A percentile compares a stretch with the other conserved stretches of the same genome.
Conservation (phyloP, 2,797 vertebrate genomes). For the Platyrinchus mystaceus region DNA sequence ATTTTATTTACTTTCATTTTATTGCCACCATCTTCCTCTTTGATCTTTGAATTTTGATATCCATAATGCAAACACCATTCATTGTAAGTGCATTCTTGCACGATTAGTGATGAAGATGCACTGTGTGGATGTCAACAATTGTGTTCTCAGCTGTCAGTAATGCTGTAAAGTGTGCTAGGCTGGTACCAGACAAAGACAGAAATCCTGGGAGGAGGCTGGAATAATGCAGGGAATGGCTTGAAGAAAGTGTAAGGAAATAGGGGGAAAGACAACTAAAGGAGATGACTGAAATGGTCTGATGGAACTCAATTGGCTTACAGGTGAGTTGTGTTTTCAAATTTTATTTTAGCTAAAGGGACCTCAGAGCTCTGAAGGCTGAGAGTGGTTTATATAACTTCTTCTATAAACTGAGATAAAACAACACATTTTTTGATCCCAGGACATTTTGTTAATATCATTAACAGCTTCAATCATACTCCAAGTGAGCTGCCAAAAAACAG, state of each 20-base stretch:
- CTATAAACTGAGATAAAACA: constrained; percentile 31
- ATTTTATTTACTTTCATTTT: not conserved
- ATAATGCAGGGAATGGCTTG: not conserved
- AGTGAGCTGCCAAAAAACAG: constrained; percentile 3
- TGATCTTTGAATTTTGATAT: not conserved
- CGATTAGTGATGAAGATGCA: not conserved
- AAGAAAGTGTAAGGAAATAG: not conserved
- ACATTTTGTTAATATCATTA: constrained; percentile 35
- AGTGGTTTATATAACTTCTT: not conserved
- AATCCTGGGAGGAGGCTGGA: not conserved
- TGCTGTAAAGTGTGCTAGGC: not conserved
- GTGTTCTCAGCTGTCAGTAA: not conserved
- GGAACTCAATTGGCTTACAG: not conserved
- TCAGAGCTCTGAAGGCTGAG: not conserved
- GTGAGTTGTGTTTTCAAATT: not conserved
- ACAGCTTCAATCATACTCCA: not conserved
- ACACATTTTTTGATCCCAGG: constrained; percentile 13
- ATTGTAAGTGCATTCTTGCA: not conserved
- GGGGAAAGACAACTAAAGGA: not conserved
- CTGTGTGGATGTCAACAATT: not conserved
- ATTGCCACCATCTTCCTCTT: not conserved
- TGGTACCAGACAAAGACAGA: not conserved
- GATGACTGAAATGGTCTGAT: not conserved
- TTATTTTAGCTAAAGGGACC: not conserved
- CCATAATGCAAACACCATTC: not conserved